A percentile compares a stretch with the other conserved stretches of the same genome.
phyloP scores from a whole-genome alignment of 2,797 vertebrate species.

The Botia almorhae region DNA sequence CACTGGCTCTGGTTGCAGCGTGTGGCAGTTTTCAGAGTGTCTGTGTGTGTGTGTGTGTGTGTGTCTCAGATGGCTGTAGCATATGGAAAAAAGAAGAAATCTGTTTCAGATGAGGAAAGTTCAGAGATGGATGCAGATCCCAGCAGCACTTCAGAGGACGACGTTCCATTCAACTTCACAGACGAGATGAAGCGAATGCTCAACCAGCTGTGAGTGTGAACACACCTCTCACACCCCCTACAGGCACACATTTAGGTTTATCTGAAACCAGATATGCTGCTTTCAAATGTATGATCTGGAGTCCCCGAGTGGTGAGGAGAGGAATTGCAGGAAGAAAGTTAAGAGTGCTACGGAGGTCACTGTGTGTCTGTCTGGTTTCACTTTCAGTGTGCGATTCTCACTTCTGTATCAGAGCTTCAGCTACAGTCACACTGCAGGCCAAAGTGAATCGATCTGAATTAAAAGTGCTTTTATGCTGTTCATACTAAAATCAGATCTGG shows the following conservation, averaged over 20 bases:
- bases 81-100: slow-evolving; percentile 87
- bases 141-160: slow-evolving; percentile 86
- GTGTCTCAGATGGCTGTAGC: slow-evolving; percentile 81
- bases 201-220: slow-evolving; percentile 91
- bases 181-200: slow-evolving; percentile 99
- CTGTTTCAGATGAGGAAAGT: slow-evolving; percentile 83
- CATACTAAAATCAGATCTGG: not conserved
- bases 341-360: too few species aligned
- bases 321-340: not conserved
- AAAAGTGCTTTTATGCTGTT: not conserved
- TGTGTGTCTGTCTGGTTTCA: too few species aligned
- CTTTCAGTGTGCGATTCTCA: too few species aligned
- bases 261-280: too few species aligned
- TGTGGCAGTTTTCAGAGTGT: slow-evolving; percentile 9
- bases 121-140: slow-evolving; percentile 93
- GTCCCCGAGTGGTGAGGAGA: slow-evolving; percentile 39
- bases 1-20: slow-evolving; percentile 39
- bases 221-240: not conserved
- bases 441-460: not conserved
- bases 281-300: not conserved
- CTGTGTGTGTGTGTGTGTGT: slow-evolving; percentile 38
- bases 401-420: too few species aligned
- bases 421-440: not conserved
- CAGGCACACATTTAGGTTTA: not conserved
- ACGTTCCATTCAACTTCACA: slow-evolving; percentile 93